Base-by-base conservation (phyloP, 2,113 vertebrate genomes). In the Oceanodroma tethys region DNA sequence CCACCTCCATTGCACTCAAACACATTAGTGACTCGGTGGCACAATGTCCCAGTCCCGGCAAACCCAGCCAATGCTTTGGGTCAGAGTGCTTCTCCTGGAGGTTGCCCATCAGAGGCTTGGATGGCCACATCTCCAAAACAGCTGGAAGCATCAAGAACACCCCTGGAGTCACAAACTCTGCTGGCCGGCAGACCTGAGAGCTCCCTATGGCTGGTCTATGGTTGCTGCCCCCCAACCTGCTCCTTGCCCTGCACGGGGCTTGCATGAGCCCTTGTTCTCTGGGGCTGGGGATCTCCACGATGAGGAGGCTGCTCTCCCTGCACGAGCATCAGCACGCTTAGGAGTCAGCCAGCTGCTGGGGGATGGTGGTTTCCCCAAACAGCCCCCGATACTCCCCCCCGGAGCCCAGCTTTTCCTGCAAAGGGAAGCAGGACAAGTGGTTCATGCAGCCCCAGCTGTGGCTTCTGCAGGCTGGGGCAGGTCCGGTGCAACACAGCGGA, bases 371-470 rank as follows among this genome's bases (percentile, higher is more conserved):
- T 92, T 93, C 55, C 79, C 73, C 66, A 67, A 3, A 19, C 47
- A 65, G 42, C 38, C 42, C 38, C 30, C 2, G 2, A 20, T 14
- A 29, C 20, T 52, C n/a, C 32, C 56, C 16, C 1, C 6, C 4
- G 3, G 63, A 73, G 48, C 43, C 36, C 47, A 56, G 45, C 16
- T 53, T 86, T 68, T 59, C 66, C 18, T 70, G 86, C 56, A 29
- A 40, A 59, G 48, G 50, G 60, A 45, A 78, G 2, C 60, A 52
- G 76, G 90, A 94, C 5, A 73, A 75, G 12, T 26, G 94, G 30
- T 45, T 88, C 47, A 85, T 88, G 38, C 67, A 89, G 88, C 76
- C 81, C 58, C 96, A 97, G 72, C 63, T 29, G 3, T 96, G 76
- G n/a, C 42, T 85, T 13, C 36, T 43, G 1, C 76, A 87, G 45